These are phyloP conservation scores for Chloromyia formosa DNA, from an alignment of 2,888 invertebrate species.

Conservation along the genomic window DNA sequence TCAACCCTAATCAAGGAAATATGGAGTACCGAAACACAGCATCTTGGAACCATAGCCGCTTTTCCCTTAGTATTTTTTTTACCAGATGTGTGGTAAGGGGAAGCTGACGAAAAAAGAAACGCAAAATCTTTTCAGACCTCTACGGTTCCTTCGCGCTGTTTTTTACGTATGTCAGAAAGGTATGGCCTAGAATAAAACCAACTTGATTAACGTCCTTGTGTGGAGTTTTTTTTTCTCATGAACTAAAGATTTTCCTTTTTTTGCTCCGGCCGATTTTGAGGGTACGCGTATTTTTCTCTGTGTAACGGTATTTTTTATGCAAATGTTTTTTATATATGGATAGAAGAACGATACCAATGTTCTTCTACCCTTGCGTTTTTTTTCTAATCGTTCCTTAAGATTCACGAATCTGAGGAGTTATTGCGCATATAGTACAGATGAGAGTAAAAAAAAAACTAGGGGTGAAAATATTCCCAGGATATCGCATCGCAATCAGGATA, in stretches of 20 bases:
- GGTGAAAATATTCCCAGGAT: slow-evolving; percentile 50
- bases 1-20: slow-evolving; percentile 48
- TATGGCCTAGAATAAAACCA: slow-evolving; percentile 12
- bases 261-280: neutral
- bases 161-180: neutral
- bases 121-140: neutral
- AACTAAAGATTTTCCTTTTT: neutral
- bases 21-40: slow-evolving; percentile 43
- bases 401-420: neutral
- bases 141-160: neutral
- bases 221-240: slow-evolving; percentile 4
- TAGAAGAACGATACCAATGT: neutral
- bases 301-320: slow-evolving; percentile 52
- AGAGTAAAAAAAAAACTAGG: slow-evolving; percentile 41
- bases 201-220: slow-evolving; percentile 10
- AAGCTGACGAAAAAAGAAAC: slow-evolving; percentile 1
- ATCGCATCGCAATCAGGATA: slow-evolving; percentile 43
- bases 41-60: slow-evolving; percentile 44
- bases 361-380: neutral
- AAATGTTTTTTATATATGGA: slow-evolving; percentile 46
- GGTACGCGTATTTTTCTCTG: slow-evolving; percentile 8
- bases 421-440: slow-evolving; percentile 6
- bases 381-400: neutral
- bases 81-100: neutral
- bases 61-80: slow-evolving; percentile 27